phyloP scores from a whole-genome alignment of 1,140 invertebrate species.

The Ceratosolen fusciceps region DNA sequence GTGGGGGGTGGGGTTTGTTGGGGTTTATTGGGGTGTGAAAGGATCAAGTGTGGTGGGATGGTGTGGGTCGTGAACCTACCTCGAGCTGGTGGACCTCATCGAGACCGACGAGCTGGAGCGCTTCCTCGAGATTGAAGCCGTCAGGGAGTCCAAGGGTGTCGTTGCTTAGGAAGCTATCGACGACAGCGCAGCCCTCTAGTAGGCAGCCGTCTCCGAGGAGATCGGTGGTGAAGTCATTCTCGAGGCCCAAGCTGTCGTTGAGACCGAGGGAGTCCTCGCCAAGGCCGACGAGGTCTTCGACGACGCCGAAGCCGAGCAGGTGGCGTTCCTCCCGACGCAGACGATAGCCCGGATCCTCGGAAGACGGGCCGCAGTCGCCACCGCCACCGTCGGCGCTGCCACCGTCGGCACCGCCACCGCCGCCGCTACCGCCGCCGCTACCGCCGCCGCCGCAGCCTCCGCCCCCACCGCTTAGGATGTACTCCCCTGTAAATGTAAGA shows the following conservation, averaged over 20 bases:
- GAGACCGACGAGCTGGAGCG: slow-evolving; percentile 80
- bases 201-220: slow-evolving; percentile 62
- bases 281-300: slow-evolving; percentile 60
- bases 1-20: no score
- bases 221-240: slow-evolving; percentile 68
- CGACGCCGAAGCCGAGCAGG: slow-evolving; percentile 58
- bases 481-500: slow-evolving; percentile 60
- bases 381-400: no score
- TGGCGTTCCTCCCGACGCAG: slow-evolving; percentile 48
- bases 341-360: not conserved
- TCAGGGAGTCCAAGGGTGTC: slow-evolving; percentile 69
- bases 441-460: no score
- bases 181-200: slow-evolving; percentile 61
- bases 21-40: no score
- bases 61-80: no score
- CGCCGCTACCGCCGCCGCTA: no score
- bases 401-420: no score
- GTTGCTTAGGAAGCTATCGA: slow-evolving; percentile 66
- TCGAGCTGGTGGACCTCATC: slow-evolving; percentile 75
- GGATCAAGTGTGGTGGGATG: no score
- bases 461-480: slow-evolving; percentile 64
- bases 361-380: slow-evolving; percentile 26
- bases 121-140: slow-evolving; percentile 81
- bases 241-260: slow-evolving; percentile 63
- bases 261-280: slow-evolving; percentile 66